Conservation (phyloP, 2,113 vertebrate genomes). For the Seriola aureovittata region DNA sequence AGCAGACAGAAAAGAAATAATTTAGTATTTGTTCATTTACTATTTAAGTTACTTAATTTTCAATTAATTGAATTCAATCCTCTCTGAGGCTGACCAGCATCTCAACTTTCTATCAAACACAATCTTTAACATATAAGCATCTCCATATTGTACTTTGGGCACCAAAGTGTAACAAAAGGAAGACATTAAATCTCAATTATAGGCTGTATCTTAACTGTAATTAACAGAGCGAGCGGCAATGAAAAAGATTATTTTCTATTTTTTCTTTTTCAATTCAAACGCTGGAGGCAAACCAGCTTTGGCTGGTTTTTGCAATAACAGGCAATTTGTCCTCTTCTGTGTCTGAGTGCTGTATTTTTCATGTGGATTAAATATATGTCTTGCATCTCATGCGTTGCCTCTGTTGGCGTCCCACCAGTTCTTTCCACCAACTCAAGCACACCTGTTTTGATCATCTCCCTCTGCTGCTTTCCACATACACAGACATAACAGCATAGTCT, state of each 20-base stretch:
- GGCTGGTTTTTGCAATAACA: constrained; percentile 27
- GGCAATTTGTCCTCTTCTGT: constrained; percentile 33
- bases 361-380: constrained; percentile 47
- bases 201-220: constrained; percentile 4
- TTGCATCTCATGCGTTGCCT: constrained; percentile 35
- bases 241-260: constrained; percentile 10
- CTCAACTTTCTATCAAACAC: not conserved
- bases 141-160: not conserved
- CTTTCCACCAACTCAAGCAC: constrained; percentile 23
- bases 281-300: constrained; percentile 24
- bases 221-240: not conserved
- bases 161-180: not conserved
- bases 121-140: not conserved
- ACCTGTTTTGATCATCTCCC: constrained; percentile 40
- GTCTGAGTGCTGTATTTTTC: constrained; percentile 34
- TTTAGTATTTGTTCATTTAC: not conserved
- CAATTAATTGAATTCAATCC: not conserved
- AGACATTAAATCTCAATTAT: not conserved
- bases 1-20: not conserved
- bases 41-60: not conserved
- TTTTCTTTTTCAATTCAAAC: not conserved
- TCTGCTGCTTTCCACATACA: constrained; percentile 1
- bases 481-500: not conserved
- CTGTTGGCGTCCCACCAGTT: constrained; percentile 20
- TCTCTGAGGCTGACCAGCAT: not conserved